Evolutionary conservation across 2,888 invertebrate species (phyloP), one percentile per base, ranked within the genome.

Genomic region (Perizoma affinitatum): DNA sequence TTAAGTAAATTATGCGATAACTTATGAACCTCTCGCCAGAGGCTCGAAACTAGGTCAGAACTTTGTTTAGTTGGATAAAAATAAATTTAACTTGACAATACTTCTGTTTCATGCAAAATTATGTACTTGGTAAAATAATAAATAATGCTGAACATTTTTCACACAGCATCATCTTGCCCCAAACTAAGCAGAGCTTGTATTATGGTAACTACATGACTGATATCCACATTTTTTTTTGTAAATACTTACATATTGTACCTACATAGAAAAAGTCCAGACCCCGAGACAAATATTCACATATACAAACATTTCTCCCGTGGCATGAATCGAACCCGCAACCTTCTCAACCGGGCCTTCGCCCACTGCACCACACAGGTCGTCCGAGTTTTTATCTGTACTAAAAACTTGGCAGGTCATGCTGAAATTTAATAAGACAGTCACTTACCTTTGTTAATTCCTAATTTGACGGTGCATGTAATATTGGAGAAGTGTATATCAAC

Each of bases 401-500:
- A 44, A n/a, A 22, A 44, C 22, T 42, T n/a, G 42, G 42, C 42
- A 5, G 10, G 42, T 42, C n/a, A 42, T 10, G n/a, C 42, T 46
- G 34, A 54, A 41, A 53, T 34, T 8, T 8, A 22, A 44, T 6
- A 54, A 46, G 60, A 3, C 22, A 22, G 22, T 22, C 22, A 22
- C 88, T 87, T 82, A 96, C 96, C 96, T 94, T 95, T 95, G 75
- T 94, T 93, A 71, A 95, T 94, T 68, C 96, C 96, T 61, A 96
- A 87, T 42, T 93, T 94, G 11, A 96, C 96, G 0, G 94, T 95
- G 76, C 95, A 96, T 0, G 94, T 94, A 66, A 97, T 93, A 76
- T 96, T 94, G 61, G 95, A 94, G 82, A 97, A 97, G 68, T 94
- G 93, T 65, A 97, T 94, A 76, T 96, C 96, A 41, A 96, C 93